Base-by-base conservation (phyloP, 2,113 vertebrate species). In the Accipiter cooperii region DNA sequence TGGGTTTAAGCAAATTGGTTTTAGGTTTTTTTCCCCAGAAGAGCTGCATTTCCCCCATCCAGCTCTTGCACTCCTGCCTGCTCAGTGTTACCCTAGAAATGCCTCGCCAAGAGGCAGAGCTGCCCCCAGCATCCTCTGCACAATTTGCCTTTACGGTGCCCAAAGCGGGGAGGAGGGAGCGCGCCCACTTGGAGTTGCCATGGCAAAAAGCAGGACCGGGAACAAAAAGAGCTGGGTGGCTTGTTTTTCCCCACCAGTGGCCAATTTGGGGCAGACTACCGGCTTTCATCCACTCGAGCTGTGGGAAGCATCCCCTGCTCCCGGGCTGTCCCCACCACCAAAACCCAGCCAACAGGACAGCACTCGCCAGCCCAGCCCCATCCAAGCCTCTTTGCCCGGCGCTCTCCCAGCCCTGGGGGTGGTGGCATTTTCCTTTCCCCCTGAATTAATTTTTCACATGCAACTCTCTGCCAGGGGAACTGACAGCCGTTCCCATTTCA, bases 41-140 rank as follows among this genome's bases (percentile, higher is more conserved):
- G 26, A 34, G 24, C 46, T 6, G 33, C 8, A 1, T 24, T 65
- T 61, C 22, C 58, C 46, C 15, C 1, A 1, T 66, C 20, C 33
- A 6, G 22, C 25, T 21, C 24, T 33, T 2, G 13, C 2, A 0
- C 58, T 15, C 57, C 64, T 20, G 52, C 69, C 33, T 13, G 69
- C 68, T 49, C 5, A 0, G 95, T 0, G 0, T 5, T 21, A 7
- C 24, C 54, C 75, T 1, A 20, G 44, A 15, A 49, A 9, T 5
- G 28, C 57, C n/a, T 2, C 6, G 5, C 5, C 5, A 0, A 31
- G 80, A 13, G 55, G n/a, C 87, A 73, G 77, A 36, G 77, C 63
- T 40, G 69, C 17, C 70, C 82, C 54, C 34, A 4, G 63, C 76
- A 14, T 25, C 57, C 9, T 6, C 64, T 3, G n/a, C 49, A 16